phyloP scores from a whole-genome alignment of 2,888 invertebrate genomes.

The Tryphoninae sp. region DNA sequence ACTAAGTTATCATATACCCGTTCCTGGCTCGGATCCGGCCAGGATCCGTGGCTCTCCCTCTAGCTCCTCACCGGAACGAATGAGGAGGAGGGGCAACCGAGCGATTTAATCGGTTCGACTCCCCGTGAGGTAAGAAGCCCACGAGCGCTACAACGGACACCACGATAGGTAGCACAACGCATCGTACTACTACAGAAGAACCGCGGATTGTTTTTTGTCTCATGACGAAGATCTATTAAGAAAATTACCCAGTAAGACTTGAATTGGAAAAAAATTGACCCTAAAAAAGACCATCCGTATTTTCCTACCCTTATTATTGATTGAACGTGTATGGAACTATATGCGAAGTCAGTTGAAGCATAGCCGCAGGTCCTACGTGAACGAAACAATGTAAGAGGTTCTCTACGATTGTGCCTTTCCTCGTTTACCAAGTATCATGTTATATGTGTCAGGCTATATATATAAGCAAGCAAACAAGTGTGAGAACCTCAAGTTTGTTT shows the following conservation, averaged over 20 bases:
- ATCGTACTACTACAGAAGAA: slow-evolving; percentile 14
- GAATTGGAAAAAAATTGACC: neutral
- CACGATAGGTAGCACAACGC: slow-evolving; percentile 31
- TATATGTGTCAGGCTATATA: neutral
- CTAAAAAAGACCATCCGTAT: neutral
- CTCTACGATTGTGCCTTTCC: slow-evolving; percentile 2
- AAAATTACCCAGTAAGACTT: neutral
- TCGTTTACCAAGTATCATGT: neutral
- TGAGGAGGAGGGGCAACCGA: slow-evolving; percentile 58
- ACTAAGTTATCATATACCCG: slow-evolving; percentile 75
- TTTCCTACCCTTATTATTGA: neutral
- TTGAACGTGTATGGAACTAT: too few species aligned
- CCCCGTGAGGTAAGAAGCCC: slow-evolving; percentile 61
- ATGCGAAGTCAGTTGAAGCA: neutral
- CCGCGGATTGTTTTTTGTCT: slow-evolving; percentile 31
- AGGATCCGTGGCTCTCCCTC: slow-evolving; percentile 53
- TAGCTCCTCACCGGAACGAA: slow-evolving; percentile 59
- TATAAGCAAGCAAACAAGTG: slow-evolving; percentile 29
- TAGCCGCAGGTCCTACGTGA: slow-evolving; percentile 8
- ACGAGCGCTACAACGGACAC: slow-evolving; percentile 52
- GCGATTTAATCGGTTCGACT: slow-evolving; percentile 66
- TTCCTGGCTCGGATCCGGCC: slow-evolving; percentile 58
- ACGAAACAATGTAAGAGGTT: slow-evolving; percentile 39
- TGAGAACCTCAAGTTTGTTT: slow-evolving; percentile 49
- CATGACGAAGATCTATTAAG: neutral